Conservation (phyloP, 2,797 vertebrate genomes). For the Ctenopoma kingsleyae region DNA sequence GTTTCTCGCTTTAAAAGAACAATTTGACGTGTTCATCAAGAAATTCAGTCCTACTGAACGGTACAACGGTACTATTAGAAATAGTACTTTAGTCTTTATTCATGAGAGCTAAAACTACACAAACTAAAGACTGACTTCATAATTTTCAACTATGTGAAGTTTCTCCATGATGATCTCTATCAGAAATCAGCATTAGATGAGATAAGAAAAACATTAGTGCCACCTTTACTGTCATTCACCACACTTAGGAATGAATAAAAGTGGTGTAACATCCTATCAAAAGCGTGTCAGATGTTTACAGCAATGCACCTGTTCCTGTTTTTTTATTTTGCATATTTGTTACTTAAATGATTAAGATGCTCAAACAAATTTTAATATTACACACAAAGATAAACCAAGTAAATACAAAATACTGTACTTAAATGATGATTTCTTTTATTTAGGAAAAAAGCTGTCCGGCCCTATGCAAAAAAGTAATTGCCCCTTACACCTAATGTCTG, state of each 20-base stretch:
- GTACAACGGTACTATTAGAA: not conserved
- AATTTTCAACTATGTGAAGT: no score
- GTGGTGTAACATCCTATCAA: conserved; percentile 15
- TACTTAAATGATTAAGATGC: no score
- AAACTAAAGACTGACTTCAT: conserved; percentile 18
- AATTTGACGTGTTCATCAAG: not conserved
- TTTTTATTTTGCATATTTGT: no score
- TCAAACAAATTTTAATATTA: no score
- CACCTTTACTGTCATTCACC: not conserved
- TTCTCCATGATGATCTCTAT: not conserved
- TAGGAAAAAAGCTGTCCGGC: no score
- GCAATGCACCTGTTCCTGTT: conserved; percentile 13
- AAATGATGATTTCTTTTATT: no score
- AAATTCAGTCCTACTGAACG: conserved; percentile 1
- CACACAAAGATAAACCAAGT: no score
- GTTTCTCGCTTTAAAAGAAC: not conserved
- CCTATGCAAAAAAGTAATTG: no score
- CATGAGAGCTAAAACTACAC: not conserved
- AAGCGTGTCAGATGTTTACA: conserved; percentile 35
- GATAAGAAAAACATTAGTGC: conserved; percentile 22
- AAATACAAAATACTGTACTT: no score
- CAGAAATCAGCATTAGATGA: not conserved
- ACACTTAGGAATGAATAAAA: conserved; percentile 7
- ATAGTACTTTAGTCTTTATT: not conserved
- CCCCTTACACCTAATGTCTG: no score